A percentile compares a stretch with the other conserved stretches of the same genome.
Evolutionary conservation across 2,888 invertebrate genomes (phyloP).

Genomic region (Oligia strigilis): DNA sequence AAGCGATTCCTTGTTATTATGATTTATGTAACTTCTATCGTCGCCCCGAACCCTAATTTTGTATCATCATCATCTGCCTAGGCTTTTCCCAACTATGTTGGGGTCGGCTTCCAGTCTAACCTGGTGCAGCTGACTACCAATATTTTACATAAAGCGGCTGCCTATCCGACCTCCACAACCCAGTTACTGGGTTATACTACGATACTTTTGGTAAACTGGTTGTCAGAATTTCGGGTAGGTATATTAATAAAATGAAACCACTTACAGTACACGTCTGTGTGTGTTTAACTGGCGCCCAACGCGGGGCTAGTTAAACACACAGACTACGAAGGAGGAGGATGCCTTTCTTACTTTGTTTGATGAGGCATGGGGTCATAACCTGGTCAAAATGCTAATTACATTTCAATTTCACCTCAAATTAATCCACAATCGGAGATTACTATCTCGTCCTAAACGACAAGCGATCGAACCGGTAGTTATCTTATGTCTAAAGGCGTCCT

Average conservation of each 20-base stretch:
- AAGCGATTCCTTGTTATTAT: too few relatives aligned
- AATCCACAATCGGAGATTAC: conserved; percentile 3
- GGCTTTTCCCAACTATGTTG: too few relatives aligned
- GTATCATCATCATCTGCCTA: too few relatives aligned
- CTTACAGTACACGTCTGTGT: not conserved
- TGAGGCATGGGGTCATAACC: not conserved
- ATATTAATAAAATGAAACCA: not conserved
- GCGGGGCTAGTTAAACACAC: not conserved
- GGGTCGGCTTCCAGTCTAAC: too few relatives aligned
- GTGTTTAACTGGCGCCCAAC: not conserved
- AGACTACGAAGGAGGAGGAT: not conserved
- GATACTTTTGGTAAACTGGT: not conserved
- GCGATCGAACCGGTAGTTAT: not conserved
- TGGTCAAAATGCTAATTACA: conserved; percentile 3
- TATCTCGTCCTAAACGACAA: not conserved
- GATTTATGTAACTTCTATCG: too few relatives aligned
- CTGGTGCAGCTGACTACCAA: too few relatives aligned
- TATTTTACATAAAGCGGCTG: not conserved
- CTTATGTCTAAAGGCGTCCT: not conserved
- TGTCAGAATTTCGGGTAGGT: not conserved
- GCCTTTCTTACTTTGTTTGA: not conserved
- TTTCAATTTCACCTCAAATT: conserved; percentile 11
- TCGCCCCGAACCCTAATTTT: too few relatives aligned
- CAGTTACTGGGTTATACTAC: not conserved
- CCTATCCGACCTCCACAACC: not conserved